Percentiles rank a stretch among this genome's conserved stretches.
Conservation (phyloP, 2,797 vertebrate species). For the Typhlichthys subterraneus region DNA sequence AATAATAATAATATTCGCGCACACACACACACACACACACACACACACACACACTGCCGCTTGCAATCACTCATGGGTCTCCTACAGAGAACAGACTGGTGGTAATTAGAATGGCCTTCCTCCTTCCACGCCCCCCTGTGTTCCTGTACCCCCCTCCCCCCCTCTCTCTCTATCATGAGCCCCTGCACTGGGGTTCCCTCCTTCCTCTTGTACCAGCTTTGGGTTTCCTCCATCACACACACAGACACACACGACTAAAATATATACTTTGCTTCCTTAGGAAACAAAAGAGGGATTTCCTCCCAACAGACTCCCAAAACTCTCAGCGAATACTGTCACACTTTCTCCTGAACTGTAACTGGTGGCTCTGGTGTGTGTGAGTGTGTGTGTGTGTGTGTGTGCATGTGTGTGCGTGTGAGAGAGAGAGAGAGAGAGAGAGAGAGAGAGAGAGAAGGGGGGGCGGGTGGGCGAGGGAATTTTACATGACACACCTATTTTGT, state of each 20-base stretch:
- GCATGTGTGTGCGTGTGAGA: neutral
- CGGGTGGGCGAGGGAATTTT: slow-evolving; percentile 9
- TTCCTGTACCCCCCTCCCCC: slow-evolving; percentile 19
- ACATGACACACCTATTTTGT: slow-evolving; percentile 24
- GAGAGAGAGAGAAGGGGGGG: neutral
- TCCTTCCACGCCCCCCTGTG: slow-evolving; percentile 30
- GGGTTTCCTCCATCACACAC: slow-evolving; percentile 32
- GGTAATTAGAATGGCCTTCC: slow-evolving; percentile 55
- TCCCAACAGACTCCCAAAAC: slow-evolving; percentile 28
- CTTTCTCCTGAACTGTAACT: slow-evolving; percentile 8
- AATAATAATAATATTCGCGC: neutral
- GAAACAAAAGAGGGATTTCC: slow-evolving; percentile 73
- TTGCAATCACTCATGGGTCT: slow-evolving; percentile 36
- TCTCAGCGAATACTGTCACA: slow-evolving; percentile 32
- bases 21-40: slow-evolving; percentile 17
- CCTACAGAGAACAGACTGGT: slow-evolving; percentile 56
- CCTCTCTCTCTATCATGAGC: neutral
- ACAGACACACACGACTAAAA: slow-evolving; percentile 5
- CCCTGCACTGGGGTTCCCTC: slow-evolving; percentile 22
- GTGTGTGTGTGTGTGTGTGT: no score
- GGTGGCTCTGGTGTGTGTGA: neutral
- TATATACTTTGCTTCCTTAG: slow-evolving; percentile 43
- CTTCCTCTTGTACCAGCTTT: slow-evolving; percentile 35
- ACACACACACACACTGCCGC: slow-evolving; percentile 22
- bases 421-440: no score